A percentile compares a stretch with the other conserved stretches of the same genome.
Evolutionary conservation across 2,797 vertebrate species (phyloP).

Genomic region (Eulemur coronatus): DNA sequence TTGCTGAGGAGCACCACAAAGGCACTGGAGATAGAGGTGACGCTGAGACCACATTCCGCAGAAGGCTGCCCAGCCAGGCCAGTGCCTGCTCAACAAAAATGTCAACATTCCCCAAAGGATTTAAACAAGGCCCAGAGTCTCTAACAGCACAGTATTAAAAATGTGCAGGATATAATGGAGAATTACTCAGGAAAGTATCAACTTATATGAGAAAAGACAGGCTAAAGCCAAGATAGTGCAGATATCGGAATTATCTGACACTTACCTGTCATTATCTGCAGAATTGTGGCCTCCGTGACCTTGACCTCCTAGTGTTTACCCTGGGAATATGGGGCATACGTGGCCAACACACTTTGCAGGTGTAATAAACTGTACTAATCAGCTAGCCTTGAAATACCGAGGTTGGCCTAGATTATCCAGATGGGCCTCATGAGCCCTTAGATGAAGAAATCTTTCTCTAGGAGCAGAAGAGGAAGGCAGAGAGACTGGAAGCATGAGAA

Average conservation of each 20-base stretch:
- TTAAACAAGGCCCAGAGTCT: not conserved
- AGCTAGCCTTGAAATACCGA: not conserved
- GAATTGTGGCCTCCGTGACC: not conserved
- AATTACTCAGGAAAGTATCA: not conserved
- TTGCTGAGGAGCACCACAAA: not conserved
- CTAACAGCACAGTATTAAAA: not conserved
- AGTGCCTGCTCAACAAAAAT: not conserved
- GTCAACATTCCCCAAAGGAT: not conserved
- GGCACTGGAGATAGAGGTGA: not conserved
- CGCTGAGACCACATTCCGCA: not conserved
- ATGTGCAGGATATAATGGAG: not conserved
- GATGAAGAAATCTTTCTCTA: not conserved
- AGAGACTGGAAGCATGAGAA: not conserved
- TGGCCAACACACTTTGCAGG: not conserved
- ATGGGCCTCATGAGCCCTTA: not conserved
- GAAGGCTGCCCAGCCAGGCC: not conserved
- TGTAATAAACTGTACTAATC: not conserved
- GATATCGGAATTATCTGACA: not conserved
- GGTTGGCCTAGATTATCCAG: not conserved
- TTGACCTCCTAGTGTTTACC: not conserved
- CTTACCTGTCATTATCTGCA: not conserved
- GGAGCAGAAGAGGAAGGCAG: not conserved
- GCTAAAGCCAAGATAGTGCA: not conserved
- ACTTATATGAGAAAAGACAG: not conserved
- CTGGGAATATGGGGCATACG: not conserved